A percentile compares a stretch with the other conserved stretches of the same genome.
Conservation (phyloP, 2,797 vertebrate species). For the Mus spretus region DNA sequence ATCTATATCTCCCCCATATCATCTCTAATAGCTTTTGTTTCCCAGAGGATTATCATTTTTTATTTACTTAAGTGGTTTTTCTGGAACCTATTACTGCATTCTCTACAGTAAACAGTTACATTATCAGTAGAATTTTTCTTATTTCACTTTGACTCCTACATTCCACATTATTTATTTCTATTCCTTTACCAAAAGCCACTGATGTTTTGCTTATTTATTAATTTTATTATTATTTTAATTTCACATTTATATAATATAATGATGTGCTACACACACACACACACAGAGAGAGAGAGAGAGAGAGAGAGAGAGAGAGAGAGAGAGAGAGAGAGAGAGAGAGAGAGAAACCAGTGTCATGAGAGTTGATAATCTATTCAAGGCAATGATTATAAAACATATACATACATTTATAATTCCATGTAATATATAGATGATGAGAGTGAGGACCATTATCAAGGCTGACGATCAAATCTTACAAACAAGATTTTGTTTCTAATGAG, state of each 20-base stretch:
- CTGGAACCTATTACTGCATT: background rate
- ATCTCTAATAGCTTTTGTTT: background rate
- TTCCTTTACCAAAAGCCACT: background rate
- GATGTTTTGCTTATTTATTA: background rate
- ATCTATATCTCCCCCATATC: background rate
- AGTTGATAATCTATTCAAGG: background rate
- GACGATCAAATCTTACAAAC: background rate
- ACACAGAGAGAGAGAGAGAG: too few species aligned
- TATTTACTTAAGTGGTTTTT: background rate
- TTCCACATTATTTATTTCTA: background rate
- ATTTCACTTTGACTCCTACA: background rate
- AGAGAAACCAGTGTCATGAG: background rate
- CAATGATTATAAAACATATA: background rate
- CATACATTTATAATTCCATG: background rate
- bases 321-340: too few species aligned
- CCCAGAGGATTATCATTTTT: background rate
- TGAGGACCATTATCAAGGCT: background rate
- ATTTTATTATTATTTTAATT: background rate
- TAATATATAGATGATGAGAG: background rate
- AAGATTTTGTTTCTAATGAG: background rate
- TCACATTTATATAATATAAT: background rate
- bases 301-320: too few species aligned
- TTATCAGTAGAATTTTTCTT: background rate
- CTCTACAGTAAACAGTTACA: constrained; percentile 3
- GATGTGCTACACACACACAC: background rate